Percentiles rank a stretch among this genome's conserved stretches.
These are phyloP conservation scores for Rhabdornis inornatus DNA, from an alignment of 2,113 vertebrate species.

Conservation along the genomic window DNA sequence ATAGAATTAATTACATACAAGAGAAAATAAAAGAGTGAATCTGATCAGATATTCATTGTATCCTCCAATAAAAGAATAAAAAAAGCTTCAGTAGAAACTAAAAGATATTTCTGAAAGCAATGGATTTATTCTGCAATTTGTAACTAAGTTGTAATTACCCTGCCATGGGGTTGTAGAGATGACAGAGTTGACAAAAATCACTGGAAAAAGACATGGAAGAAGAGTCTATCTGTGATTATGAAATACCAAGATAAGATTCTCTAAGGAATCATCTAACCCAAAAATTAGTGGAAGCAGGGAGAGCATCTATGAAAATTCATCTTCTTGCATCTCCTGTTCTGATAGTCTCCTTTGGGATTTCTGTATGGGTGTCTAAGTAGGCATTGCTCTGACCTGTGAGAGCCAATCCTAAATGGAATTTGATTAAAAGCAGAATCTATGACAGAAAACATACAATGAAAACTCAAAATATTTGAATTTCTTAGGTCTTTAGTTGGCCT, in stretches of 20 bases:
- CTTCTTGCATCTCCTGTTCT: background rate
- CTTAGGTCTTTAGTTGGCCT: background rate
- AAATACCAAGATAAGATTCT: background rate
- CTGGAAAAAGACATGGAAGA: background rate
- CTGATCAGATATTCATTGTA: background rate
- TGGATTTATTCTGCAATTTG: rapidly evolving
- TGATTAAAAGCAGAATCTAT: background rate
- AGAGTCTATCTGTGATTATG: background rate
- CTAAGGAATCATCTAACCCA: background rate
- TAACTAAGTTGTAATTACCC: background rate
- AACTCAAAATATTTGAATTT: background rate
- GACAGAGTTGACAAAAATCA: background rate
- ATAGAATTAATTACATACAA: background rate
- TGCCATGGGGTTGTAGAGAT: background rate
- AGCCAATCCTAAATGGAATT: background rate
- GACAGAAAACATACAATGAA: background rate
- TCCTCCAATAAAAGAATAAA: background rate
- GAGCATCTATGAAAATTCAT: background rate
- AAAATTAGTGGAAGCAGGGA: background rate
- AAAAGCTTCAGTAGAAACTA: background rate
- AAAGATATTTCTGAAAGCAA: background rate
- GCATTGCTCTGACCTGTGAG: background rate
- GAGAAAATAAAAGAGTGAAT: background rate
- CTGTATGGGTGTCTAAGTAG: background rate
- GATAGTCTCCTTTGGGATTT: background rate